These are phyloP conservation scores for Gastracanthus pulcherrimus DNA, from an alignment of 2,888 invertebrate species.

Conservation along the genomic window DNA sequence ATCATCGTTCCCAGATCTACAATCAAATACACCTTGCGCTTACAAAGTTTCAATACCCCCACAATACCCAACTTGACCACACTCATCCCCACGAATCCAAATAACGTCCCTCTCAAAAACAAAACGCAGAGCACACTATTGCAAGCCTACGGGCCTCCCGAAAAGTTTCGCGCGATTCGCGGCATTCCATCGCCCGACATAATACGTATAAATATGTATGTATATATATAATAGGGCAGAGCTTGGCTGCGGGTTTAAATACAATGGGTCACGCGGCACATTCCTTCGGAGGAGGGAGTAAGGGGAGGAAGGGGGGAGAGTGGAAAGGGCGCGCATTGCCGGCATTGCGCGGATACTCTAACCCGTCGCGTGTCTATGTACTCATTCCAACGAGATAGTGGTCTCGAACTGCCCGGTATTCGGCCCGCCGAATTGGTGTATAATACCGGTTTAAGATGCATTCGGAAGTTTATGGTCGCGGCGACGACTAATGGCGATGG, in stretches of 20 bases:
- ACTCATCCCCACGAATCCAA: too few relatives aligned
- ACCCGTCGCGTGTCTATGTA: not conserved
- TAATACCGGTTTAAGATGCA: too few relatives aligned
- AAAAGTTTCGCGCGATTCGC: conserved; percentile 8
- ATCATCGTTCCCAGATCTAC: not conserved
- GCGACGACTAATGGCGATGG: too few relatives aligned
- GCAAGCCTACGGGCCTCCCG: not conserved
- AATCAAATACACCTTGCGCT: not conserved
- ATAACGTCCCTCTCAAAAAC: not conserved
- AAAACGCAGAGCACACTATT: not conserved
- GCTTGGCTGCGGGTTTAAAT: conserved; percentile 17
- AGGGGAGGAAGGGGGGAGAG: not conserved
- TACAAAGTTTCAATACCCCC: not conserved
- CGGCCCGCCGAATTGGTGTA: not conserved
- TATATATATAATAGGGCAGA: conserved; percentile 9
- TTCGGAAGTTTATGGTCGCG: too few relatives aligned
- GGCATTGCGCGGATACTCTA: conserved; percentile 35
- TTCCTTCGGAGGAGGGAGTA: conserved; percentile 26
- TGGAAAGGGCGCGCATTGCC: conserved; percentile 21
- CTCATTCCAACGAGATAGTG: not conserved
- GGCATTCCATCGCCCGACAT: conserved; percentile 6
- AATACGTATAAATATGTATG: not conserved
- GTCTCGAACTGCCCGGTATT: not conserved
- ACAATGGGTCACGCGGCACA: conserved; percentile 42
- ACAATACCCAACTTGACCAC: too few relatives aligned